These are phyloP conservation scores for Blennius ocellaris DNA, from an alignment of 2,113 vertebrate genomes.

Conservation along the genomic window DNA sequence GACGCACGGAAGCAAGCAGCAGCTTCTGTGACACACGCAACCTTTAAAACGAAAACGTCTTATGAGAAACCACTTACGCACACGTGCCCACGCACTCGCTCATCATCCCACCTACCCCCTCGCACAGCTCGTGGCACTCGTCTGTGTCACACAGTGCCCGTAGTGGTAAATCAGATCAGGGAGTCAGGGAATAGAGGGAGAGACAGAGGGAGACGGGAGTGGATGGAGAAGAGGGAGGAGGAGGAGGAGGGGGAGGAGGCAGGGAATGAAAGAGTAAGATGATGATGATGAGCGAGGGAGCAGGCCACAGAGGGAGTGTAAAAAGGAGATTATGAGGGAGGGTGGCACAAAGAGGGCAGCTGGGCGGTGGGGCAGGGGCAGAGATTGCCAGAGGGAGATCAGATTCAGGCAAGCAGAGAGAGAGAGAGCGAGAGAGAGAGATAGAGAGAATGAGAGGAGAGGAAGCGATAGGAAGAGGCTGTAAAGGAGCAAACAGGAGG, in stretches of 20 bases:
- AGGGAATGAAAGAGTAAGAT: slow-evolving; percentile 47
- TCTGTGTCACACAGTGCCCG: slow-evolving; percentile 52
- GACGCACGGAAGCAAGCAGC: slow-evolving; percentile 41
- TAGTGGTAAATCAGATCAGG: slow-evolving; percentile 72
- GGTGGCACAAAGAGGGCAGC: slow-evolving; percentile 14
- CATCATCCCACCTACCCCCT: slow-evolving; percentile 63
- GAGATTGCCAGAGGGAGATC: slow-evolving; percentile 40
- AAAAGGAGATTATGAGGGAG: slow-evolving; percentile 45
- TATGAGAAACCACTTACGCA: slow-evolving; percentile 63
- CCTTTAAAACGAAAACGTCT: slow-evolving; percentile 74
- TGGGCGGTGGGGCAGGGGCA: slow-evolving; percentile 4
- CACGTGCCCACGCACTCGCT: slow-evolving; percentile 64
- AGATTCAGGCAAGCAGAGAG: slow-evolving; percentile 24
- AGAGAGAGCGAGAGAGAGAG: slow-evolving; percentile 15
- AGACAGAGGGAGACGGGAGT: slow-evolving; percentile 1
- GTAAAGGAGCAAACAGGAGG: slow-evolving; percentile 29
- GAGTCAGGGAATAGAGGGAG: slow-evolving; percentile 57
- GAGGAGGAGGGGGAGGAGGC: slow-evolving; percentile 21
- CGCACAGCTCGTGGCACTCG: slow-evolving; percentile 26
- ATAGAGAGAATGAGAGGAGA: slow-evolving; percentile 20
- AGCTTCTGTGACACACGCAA: slow-evolving; percentile 72
- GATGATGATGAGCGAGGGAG: slow-evolving; percentile 30
- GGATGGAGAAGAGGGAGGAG: slow-evolving; percentile 15
- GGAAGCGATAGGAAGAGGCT: slow-evolving; percentile 22
- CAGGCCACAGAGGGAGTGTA: slow-evolving; percentile 37